A percentile compares a stretch with the other conserved stretches of the same genome.
Evolutionary conservation across 1,140 invertebrate species (phyloP).

Genomic region (Tachypleus tridentatus): DNA sequence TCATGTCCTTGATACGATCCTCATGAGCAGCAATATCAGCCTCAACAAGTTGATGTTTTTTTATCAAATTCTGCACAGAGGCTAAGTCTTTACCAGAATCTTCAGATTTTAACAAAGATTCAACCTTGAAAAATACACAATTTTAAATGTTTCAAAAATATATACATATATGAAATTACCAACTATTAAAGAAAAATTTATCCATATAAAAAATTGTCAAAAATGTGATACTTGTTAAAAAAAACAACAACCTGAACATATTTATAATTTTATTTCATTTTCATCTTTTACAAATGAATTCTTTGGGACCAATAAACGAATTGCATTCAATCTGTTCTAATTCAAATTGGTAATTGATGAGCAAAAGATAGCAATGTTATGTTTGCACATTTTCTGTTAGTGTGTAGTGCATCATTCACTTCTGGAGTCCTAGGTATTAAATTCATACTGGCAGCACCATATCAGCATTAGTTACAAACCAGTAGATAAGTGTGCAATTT

Average conservation of each 20-base stretch:
- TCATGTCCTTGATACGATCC: constrained; percentile 93
- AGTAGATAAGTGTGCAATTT: too few relatives aligned
- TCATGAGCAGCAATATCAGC: constrained; percentile 93
- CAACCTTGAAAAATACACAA: constrained; percentile 37
- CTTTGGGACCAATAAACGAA: too few relatives aligned
- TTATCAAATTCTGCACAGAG: constrained; percentile 97
- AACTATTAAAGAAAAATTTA: background rate
- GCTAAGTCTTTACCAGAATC: constrained; percentile 97
- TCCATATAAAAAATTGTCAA: constrained; percentile 2
- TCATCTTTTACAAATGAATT: too few relatives aligned
- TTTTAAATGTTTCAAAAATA: background rate
- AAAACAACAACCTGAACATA: background rate
- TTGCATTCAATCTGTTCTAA: too few relatives aligned
- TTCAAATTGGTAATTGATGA: too few relatives aligned
- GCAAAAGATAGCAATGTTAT: too few relatives aligned
- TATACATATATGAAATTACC: background rate
- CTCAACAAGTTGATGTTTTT: constrained; percentile 97
- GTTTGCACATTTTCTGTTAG: too few relatives aligned
- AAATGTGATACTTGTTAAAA: background rate
- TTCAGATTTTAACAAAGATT: constrained; percentile 89
- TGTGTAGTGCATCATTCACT: too few relatives aligned
- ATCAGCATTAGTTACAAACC: too few relatives aligned
- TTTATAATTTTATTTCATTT: background rate
- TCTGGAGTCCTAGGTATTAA: too few relatives aligned
- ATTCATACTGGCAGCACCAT: too few relatives aligned